phyloP scores from a whole-genome alignment of 1,140 invertebrate species.

The Sinonovacula constricta region DNA sequence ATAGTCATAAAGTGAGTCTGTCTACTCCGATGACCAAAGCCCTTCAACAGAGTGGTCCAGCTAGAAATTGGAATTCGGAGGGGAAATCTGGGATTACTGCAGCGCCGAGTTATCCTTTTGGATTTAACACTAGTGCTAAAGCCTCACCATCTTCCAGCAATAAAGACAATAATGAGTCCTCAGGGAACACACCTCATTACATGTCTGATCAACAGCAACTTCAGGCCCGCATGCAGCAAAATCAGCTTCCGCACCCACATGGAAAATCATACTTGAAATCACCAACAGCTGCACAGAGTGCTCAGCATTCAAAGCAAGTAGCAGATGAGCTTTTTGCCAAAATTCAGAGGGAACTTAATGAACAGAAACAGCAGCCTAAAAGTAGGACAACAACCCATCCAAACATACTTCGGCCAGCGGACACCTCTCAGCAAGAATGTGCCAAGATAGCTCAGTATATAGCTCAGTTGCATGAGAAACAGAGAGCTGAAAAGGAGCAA shows the following conservation, averaged over 20 bases:
- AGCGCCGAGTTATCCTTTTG: no score
- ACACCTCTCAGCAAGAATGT: slow-evolving; percentile 38
- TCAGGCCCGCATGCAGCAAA: background rate
- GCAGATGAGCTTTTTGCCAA: background rate
- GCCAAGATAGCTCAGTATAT: slow-evolving; percentile 50
- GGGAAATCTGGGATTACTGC: no score
- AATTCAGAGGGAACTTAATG: background rate
- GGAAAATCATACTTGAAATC: background rate
- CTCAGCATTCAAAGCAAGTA: background rate
- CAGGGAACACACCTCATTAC: background rate
- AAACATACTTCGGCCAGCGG: slow-evolving; percentile 41
- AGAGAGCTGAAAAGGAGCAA: slow-evolving; percentile 25
- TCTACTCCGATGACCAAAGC: background rate
- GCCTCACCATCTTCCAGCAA: background rate
- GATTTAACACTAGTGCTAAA: no score
- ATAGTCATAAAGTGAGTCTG: slow-evolving; percentile 9
- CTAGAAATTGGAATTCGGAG: background rate
- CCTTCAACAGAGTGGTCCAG: slow-evolving; percentile 5
- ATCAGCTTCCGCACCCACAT: background rate
- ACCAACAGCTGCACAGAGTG: background rate
- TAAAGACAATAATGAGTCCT: background rate
- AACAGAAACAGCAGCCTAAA: background rate
- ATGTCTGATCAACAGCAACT: background rate
- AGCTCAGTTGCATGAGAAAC: slow-evolving; percentile 37
- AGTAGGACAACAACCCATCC: background rate